phyloP scores from a whole-genome alignment of 1,140 invertebrate species.

The Drosophila grimshawi region DNA sequence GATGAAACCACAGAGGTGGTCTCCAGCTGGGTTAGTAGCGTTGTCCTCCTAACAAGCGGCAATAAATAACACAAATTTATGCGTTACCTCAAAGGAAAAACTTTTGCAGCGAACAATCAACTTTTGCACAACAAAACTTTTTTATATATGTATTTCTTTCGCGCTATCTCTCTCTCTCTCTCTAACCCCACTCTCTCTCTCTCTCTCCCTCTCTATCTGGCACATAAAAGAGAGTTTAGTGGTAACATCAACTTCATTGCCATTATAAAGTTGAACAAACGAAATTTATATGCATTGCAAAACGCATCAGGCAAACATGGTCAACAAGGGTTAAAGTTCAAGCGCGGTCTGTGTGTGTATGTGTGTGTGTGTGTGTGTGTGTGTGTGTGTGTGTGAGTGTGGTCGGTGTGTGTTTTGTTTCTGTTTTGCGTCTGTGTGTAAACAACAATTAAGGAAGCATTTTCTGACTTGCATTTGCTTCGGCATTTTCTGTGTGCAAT shows the following conservation, averaged over 20 bases:
- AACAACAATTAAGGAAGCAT: conserved; percentile 68
- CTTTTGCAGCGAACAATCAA: conserved; percentile 44
- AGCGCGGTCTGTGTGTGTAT: not conserved
- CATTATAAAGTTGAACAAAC: conserved; percentile 65
- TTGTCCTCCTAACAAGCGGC: conserved; percentile 32
- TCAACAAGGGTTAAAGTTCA: conserved; percentile 12
- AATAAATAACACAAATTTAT: conserved; percentile 56
- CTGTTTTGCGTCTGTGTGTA: conserved; percentile 33
- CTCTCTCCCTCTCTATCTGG: not conserved
- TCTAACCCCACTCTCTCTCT: not conserved
- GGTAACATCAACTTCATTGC: conserved; percentile 57
- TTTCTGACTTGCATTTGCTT: conserved; percentile 30
- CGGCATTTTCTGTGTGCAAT: conserved; percentile 16
- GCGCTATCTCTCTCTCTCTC: conserved; percentile 18
- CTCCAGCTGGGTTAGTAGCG: not conserved
- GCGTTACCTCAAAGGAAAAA: conserved; percentile 45
- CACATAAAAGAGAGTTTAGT: conserved; percentile 20
- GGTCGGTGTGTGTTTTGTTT: not conserved
- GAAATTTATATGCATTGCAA: conserved; percentile 60
- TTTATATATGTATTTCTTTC: conserved; percentile 14
- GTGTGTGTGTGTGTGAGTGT: no score
- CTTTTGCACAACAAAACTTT: conserved; percentile 49
- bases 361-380: no score
- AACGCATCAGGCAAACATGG: conserved; percentile 52
- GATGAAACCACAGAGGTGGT: not conserved